Percentiles rank a stretch among this genome's conserved stretches.
Conservation (phyloP, 2,797 vertebrate genomes). For the Rhabdomys pumilio region DNA sequence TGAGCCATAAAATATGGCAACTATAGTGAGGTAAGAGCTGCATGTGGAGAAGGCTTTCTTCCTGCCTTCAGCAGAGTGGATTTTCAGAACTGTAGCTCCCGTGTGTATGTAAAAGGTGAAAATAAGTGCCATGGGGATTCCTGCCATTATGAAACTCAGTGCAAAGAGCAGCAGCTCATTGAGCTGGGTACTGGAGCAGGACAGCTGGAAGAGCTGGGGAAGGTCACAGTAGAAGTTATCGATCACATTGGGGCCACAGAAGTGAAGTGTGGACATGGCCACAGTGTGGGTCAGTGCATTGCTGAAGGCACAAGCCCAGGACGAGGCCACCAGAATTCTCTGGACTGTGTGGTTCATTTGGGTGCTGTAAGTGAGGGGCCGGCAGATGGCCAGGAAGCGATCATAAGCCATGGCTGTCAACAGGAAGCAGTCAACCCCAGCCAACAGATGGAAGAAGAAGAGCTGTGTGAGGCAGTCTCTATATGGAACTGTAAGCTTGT, state of each 20-base stretch:
- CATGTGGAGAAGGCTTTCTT: slow-evolving; percentile 76
- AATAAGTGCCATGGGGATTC: slow-evolving; percentile 67
- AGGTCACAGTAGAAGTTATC: slow-evolving; percentile 80
- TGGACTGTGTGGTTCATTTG: slow-evolving; percentile 68
- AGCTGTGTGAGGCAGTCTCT: slow-evolving; percentile 68
- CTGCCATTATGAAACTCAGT: slow-evolving; percentile 70
- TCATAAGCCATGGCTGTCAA: slow-evolving; percentile 82
- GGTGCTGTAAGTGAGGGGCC: slow-evolving; percentile 71
- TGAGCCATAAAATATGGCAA: slow-evolving; percentile 73
- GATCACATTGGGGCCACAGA: slow-evolving; percentile 76
- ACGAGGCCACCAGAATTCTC: slow-evolving; percentile 44
- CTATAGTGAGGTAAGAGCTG: slow-evolving; percentile 74
- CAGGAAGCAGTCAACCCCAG: slow-evolving; percentile 80
- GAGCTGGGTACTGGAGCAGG: slow-evolving; percentile 72
- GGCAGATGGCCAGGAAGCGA: slow-evolving; percentile 76
- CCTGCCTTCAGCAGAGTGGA: slow-evolving; percentile 55
- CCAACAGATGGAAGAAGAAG: slow-evolving; percentile 80
- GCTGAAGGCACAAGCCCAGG: slow-evolving; percentile 73
- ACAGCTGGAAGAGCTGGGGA: slow-evolving; percentile 74
- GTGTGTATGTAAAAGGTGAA: slow-evolving; percentile 64
- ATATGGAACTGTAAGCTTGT: slow-evolving; percentile 27
- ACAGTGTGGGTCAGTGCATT: slow-evolving; percentile 76
- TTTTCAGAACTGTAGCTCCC: slow-evolving; percentile 59
- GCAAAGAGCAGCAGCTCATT: slow-evolving; percentile 77
- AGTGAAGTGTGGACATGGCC: slow-evolving; percentile 67